phyloP scores from a whole-genome alignment of 2,888 invertebrate genomes.

The Trissolcus japonicus region DNA sequence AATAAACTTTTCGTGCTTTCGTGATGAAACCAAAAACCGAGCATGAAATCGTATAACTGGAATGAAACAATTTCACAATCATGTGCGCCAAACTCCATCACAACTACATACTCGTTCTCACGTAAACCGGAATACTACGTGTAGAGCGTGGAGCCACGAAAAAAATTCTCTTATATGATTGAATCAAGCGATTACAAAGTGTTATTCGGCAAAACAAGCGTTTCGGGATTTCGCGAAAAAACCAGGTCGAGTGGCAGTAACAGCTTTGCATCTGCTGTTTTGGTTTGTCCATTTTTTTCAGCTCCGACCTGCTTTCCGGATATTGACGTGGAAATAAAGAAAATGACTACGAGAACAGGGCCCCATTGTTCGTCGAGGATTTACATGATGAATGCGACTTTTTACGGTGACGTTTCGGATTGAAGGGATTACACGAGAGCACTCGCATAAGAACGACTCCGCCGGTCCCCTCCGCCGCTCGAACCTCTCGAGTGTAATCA shows the following conservation, averaged over 20 bases:
- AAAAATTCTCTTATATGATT: conserved; percentile 28
- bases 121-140: no score
- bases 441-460: conserved; percentile 9
- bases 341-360: conserved; percentile 26
- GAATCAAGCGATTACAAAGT: conserved; percentile 37
- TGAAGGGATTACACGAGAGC: conserved; percentile 16
- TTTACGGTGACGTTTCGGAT: conserved; percentile 20
- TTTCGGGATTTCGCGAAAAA: conserved; percentile 13
- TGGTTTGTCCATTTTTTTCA: conserved; percentile 27
- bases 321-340: conserved; percentile 35
- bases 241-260: conserved; percentile 18
- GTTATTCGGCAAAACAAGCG: conserved; percentile 34
- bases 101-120: no score
- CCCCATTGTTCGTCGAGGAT: conserved; percentile 31
- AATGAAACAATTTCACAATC: background rate
- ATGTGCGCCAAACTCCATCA: no score
- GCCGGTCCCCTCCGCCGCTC: background rate
- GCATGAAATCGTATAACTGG: conserved; percentile 4
- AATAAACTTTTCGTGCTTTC: no score
- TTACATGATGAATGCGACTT: conserved; percentile 42
- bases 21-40: no score
- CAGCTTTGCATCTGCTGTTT: conserved; percentile 31
- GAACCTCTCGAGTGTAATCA: conserved; percentile 5
- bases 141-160: background rate
- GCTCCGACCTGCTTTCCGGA: conserved; percentile 37